Conservation (phyloP, 2,888 invertebrate genomes). For the Tachystola acroxantha region DNA sequence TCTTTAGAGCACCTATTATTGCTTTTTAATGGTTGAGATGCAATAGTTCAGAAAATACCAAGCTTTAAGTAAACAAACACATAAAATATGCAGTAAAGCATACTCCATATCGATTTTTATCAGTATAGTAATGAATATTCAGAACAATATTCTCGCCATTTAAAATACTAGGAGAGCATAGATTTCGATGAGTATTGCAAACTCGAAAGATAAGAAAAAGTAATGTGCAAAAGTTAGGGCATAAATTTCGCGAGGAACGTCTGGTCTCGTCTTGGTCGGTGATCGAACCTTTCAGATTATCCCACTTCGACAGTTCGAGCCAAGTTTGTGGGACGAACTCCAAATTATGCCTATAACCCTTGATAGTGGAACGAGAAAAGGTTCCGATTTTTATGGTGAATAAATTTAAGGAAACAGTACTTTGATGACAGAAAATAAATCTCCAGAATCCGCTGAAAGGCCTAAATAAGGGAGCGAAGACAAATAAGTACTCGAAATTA, state of each 20-base stretch:
- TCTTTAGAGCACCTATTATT: too few relatives aligned
- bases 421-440: too few relatives aligned
- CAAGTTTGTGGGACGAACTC: slow-evolving; percentile 47
- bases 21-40: too few relatives aligned
- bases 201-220: slow-evolving; percentile 63
- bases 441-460: too few relatives aligned
- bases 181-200: slow-evolving; percentile 44
- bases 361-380: slow-evolving; percentile 18
- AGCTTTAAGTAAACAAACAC: too few relatives aligned
- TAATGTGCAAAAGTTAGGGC: slow-evolving; percentile 66
- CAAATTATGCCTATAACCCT: slow-evolving; percentile 43
- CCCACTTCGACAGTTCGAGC: slow-evolving; percentile 58
- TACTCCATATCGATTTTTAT: too few relatives aligned
- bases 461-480: too few relatives aligned
- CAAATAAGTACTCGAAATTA: too few relatives aligned
- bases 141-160: slow-evolving; percentile 1
- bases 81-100: too few relatives aligned
- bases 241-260: slow-evolving; percentile 65
- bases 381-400: slow-evolving; percentile 5
- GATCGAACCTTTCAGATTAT: slow-evolving; percentile 57
- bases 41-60: too few relatives aligned
- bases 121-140: slow-evolving; percentile 3
- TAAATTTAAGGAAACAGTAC: too few relatives aligned
- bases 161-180: slow-evolving; percentile 10
- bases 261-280: slow-evolving; percentile 55